Evolutionary conservation across 1,140 invertebrate species (phyloP).

Genomic region (Temnothorax curvispinosus): DNA sequence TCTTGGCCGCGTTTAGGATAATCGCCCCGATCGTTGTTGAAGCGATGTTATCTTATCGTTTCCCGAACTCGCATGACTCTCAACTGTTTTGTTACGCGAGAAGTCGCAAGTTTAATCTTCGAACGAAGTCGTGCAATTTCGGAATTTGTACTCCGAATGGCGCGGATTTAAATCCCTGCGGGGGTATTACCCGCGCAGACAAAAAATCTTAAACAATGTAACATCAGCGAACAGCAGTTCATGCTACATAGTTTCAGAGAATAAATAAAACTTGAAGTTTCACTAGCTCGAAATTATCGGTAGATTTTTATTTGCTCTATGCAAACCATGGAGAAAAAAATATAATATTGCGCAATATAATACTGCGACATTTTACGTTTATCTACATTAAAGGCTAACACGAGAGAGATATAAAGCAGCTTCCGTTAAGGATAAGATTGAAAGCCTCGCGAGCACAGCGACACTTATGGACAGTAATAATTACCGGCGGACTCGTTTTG

Average conservation of each 20-base stretch:
- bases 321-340: background rate
- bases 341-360: background rate
- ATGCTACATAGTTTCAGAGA: background rate
- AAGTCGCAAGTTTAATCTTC: constrained; percentile 45
- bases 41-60: constrained; percentile 52
- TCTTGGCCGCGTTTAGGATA: constrained; percentile 15
- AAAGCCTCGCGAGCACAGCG: constrained; percentile 38
- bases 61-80: constrained; percentile 36
- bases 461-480: constrained; percentile 61
- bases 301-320: background rate
- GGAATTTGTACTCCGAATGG: background rate
- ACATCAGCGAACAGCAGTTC: background rate
- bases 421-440: constrained; percentile 56
- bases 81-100: constrained; percentile 44
- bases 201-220: constrained; percentile 17
- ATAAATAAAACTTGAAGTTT: background rate
- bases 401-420: background rate
- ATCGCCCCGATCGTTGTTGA: constrained; percentile 35
- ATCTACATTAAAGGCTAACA: background rate
- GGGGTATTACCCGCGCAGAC: background rate
- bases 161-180: background rate
- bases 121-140: constrained; percentile 30
- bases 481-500: constrained; percentile 56
- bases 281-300: background rate
- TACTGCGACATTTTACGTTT: background rate